Conservation (phyloP, 1,140 invertebrate genomes). For the Gerris buenoi region DNA sequence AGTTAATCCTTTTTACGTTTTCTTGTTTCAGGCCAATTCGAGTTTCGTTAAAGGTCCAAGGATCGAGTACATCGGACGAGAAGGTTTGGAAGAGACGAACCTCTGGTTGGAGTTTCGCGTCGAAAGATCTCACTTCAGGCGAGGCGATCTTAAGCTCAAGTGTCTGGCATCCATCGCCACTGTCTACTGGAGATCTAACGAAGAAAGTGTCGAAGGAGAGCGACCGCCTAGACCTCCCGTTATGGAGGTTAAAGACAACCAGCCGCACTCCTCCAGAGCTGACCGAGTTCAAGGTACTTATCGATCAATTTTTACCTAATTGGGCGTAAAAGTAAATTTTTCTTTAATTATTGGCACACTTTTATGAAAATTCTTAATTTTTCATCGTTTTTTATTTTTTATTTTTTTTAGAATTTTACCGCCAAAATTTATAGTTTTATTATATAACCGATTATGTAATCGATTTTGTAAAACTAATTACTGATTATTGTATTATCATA, state of each 20-base stretch:
- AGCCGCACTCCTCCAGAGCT: constrained; percentile 12
- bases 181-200: constrained; percentile 65
- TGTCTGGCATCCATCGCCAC: constrained; percentile 73
- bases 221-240: constrained; percentile 43
- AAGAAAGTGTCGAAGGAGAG: constrained; percentile 63
- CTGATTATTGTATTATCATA: too few species aligned
- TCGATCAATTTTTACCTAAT: too few species aligned
- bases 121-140: constrained; percentile 55
- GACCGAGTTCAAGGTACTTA: background rate
- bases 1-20: too few species aligned
- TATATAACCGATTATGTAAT: too few species aligned
- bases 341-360: too few species aligned
- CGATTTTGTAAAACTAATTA: too few species aligned
- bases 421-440: too few species aligned
- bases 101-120: constrained; percentile 57
- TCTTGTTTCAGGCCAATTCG: constrained; percentile 33
- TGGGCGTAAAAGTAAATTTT: too few species aligned
- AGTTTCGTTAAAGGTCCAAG: constrained; percentile 34
- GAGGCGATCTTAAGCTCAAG: constrained; percentile 70
- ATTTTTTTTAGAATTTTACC: too few species aligned
- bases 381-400: too few species aligned
- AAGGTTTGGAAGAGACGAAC: constrained; percentile 53
- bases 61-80: constrained; percentile 34
- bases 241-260: constrained; percentile 41
- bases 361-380: too few species aligned